phyloP scores from a whole-genome alignment of 2,113 vertebrate genomes.

The human (Homo sapiens) region DNA sequence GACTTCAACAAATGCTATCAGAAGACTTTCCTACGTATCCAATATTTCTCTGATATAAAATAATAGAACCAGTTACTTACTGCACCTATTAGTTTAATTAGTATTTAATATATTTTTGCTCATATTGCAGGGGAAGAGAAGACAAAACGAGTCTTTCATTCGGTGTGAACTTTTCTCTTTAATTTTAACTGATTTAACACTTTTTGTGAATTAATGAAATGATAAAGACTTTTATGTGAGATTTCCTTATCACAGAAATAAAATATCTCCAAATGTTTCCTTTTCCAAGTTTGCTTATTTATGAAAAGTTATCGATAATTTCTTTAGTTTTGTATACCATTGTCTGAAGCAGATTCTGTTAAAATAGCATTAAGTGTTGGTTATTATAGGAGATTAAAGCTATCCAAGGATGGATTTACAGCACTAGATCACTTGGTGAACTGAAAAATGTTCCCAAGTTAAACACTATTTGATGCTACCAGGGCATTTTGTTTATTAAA shows the following conservation, averaged over 20 bases:
- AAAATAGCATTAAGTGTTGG: not conserved
- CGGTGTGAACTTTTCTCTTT: not conserved
- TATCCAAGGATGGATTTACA: not conserved
- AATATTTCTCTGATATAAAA: not conserved
- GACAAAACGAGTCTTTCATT: not conserved
- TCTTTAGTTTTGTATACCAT: not conserved
- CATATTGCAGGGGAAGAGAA: constrained; percentile 63
- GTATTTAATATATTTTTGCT: constrained; percentile 12
- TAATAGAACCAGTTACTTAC: not conserved
- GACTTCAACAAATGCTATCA: not conserved
- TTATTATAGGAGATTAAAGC: not conserved
- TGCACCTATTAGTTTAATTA: not conserved
- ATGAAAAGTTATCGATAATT: not conserved
- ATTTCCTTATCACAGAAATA: constrained; percentile 65
- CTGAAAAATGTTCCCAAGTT: not conserved
- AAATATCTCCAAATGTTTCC: constrained; percentile 45
- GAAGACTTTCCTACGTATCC: not conserved
- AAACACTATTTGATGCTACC: not conserved
- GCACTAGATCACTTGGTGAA: not conserved
- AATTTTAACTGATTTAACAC: not conserved
- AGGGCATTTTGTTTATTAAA: not conserved
- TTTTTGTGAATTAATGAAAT: constrained; percentile 49
- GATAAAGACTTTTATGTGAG: constrained; percentile 43
- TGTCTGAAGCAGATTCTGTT: not conserved
- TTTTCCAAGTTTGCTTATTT: constrained; percentile 42